Percentiles rank a stretch among this genome's conserved stretches.
Evolutionary conservation across 1,140 invertebrate genomes (phyloP).

Genomic region (Bombus confusus): DNA sequence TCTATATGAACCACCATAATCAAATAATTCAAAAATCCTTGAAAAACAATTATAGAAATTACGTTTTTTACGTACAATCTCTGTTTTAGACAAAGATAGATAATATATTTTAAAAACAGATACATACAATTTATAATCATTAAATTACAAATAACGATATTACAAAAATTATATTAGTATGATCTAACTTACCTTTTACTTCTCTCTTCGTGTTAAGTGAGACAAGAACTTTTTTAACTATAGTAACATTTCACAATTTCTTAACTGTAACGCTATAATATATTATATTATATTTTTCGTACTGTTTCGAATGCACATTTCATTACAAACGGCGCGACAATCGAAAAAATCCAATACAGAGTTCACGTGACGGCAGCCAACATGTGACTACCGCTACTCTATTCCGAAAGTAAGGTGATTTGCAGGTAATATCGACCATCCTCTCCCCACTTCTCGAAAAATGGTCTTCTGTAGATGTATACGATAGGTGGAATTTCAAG

Average conservation of each 20-base stretch:
- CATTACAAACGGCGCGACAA: conserved; percentile 3
- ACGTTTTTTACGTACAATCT: background rate
- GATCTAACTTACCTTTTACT: conserved; percentile 1
- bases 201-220: background rate
- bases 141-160: background rate
- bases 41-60: background rate
- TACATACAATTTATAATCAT: background rate
- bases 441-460: conserved; percentile 65
- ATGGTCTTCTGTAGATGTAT: conserved; percentile 41
- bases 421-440: conserved; percentile 76
- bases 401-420: conserved; percentile 71
- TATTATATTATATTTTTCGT: background rate
- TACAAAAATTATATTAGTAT: background rate
- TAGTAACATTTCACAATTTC: background rate
- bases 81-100: background rate
- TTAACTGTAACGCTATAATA: too few species aligned
- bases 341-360: background rate
- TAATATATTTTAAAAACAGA: background rate
- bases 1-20: background rate
- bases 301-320: background rate
- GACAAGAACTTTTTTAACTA: background rate
- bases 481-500: background rate
- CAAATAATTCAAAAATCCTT: background rate
- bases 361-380: conserved; percentile 62
- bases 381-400: conserved; percentile 74